Evolutionary conservation across 1,140 invertebrate species (phyloP).

Genomic region (Goniozus legneri): DNA sequence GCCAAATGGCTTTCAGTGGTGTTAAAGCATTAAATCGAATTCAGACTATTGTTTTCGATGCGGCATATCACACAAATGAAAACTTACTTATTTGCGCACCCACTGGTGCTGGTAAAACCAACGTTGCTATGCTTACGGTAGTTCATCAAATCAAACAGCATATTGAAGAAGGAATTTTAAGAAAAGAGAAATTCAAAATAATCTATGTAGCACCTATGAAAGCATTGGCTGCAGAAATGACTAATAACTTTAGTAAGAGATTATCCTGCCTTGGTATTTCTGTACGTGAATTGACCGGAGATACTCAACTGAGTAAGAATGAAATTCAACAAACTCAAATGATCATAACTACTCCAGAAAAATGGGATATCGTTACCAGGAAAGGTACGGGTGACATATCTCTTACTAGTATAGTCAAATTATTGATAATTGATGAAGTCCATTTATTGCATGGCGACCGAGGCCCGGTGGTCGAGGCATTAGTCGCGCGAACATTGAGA

Average conservation of each 20-base stretch:
- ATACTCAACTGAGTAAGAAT: slow-evolving; percentile 94
- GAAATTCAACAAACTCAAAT: slow-evolving; percentile 97
- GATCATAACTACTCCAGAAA: slow-evolving; percentile 98
- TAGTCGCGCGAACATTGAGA: slow-evolving; percentile 92
- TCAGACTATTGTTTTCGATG: slow-evolving; percentile 92
- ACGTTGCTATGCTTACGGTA: slow-evolving; percentile 92
- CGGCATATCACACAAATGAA: slow-evolving; percentile 95
- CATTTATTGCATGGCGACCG: slow-evolving; percentile 96
- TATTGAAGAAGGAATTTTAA: slow-evolving; percentile 74
- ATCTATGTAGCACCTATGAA: slow-evolving; percentile 99
- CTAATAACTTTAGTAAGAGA: slow-evolving; percentile 82
- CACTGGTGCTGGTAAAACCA: slow-evolving; percentile 97
- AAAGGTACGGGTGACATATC: slow-evolving; percentile 91
- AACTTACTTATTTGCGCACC: slow-evolving; percentile 96
- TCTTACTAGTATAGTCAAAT: slow-evolving; percentile 83
- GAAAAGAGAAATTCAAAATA: slow-evolving; percentile 95
- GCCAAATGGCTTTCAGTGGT: slow-evolving; percentile 81
- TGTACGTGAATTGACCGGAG: slow-evolving; percentile 94
- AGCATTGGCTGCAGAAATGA: slow-evolving; percentile 97
- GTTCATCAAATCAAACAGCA: slow-evolving; percentile 87
- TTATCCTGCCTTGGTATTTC: slow-evolving; percentile 72
- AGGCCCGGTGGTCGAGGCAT: slow-evolving; percentile 95
- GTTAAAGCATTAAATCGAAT: slow-evolving; percentile 88
- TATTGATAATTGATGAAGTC: slow-evolving; percentile 98
- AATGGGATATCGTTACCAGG: slow-evolving; percentile 98